Conservation (phyloP, 2,888 invertebrate genomes). For the Athalia circularis region DNA sequence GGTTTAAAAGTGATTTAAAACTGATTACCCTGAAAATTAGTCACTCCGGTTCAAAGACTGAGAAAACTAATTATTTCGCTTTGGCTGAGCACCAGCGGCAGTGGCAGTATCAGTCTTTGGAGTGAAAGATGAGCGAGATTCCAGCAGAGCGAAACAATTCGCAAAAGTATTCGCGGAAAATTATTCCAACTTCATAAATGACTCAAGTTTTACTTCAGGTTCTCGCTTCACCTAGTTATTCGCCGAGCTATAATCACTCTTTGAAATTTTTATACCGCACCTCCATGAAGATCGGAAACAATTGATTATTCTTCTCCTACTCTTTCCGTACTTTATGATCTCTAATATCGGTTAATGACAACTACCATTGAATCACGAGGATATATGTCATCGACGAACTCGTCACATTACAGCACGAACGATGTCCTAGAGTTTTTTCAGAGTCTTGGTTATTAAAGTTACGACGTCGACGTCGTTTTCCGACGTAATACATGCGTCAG, state of each 20-base stretch:
- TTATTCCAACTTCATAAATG: conserved; percentile 26
- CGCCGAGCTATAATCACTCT: neutral
- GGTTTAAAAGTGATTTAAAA: neutral
- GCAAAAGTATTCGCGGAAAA: conserved; percentile 9
- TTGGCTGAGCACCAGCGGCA: neutral
- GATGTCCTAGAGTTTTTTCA: no score
- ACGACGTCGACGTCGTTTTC: no score
- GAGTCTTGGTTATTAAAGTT: no score
- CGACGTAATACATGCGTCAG: no score
- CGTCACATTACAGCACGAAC: no score
- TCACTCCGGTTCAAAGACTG: neutral
- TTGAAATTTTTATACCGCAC: neutral
- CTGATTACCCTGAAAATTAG: conserved; percentile 18
- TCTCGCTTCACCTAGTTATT: neutral
- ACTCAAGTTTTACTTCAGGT: conserved; percentile 18
- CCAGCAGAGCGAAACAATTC: conserved; percentile 17
- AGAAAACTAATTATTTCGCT: conserved; percentile 11
- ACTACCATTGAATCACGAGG: no score
- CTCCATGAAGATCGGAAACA: neutral
- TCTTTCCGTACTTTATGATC: no score
- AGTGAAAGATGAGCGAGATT: conserved; percentile 23
- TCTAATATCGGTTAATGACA: no score
- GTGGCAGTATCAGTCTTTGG: neutral
- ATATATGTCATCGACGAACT: no score
- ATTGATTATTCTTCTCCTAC: neutral